Evolutionary conservation across 2,113 vertebrate species (phyloP).

Genomic region (Monarcha castaneiventris): DNA sequence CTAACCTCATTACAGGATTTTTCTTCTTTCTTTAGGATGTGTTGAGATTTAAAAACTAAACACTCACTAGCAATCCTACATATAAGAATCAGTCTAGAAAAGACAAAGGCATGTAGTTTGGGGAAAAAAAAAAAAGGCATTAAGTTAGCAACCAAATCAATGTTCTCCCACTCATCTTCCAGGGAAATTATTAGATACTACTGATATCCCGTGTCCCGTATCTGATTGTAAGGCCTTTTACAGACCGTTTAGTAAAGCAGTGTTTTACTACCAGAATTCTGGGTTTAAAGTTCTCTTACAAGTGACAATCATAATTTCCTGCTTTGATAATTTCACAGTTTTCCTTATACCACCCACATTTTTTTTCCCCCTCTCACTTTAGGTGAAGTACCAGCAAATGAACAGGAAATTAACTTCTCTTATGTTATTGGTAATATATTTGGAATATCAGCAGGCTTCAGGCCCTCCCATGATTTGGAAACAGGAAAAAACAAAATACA

Average conservation of each 20-base stretch:
- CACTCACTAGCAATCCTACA: background rate
- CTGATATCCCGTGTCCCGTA: rapidly evolving
- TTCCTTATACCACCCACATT: background rate
- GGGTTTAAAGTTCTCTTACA: background rate
- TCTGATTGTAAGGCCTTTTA: background rate
- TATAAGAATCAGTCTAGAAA: background rate
- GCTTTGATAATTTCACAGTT: background rate
- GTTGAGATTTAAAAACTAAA: background rate
- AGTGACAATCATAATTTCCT: background rate
- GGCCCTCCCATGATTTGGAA: background rate
- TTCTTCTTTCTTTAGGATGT: background rate
- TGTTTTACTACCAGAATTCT: background rate
- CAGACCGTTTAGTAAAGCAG: background rate
- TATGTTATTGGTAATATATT: background rate
- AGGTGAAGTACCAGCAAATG: background rate
- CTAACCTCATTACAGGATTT: background rate
- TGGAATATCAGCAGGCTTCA: background rate
- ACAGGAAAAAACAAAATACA: background rate
- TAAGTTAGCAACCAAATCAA: background rate
- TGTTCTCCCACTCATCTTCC: background rate
- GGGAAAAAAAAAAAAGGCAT: background rate
- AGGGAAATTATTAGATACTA: background rate
- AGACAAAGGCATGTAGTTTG: background rate
- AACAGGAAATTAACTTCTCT: background rate
- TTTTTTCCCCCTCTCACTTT: background rate